Percentiles rank a stretch among this genome's conserved stretches.
Conservation (phyloP, 2,113 vertebrate species). For the Oxyura jamaicensis region DNA sequence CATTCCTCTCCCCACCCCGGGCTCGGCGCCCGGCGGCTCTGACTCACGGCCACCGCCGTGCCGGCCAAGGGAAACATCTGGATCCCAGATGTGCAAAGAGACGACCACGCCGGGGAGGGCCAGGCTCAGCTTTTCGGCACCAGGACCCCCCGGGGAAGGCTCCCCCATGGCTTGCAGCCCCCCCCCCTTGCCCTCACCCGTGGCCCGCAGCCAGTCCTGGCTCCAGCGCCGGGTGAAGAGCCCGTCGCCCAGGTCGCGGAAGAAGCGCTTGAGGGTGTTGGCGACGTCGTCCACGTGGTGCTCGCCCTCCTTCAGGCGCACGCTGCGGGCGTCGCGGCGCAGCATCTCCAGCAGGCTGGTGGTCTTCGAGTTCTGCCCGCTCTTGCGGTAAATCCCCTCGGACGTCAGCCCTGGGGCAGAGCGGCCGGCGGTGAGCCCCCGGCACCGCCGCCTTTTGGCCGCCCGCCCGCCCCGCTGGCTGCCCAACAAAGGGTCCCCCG, state of each 20-base stretch:
- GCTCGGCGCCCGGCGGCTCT: too few relatives aligned
- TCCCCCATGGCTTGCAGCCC: neutral
- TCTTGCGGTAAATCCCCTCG: constrained; percentile 96
- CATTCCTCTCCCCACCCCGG: neutral
- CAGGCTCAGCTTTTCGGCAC: neutral
- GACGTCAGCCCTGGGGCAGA: constrained; percentile 83
- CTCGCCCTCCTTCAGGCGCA: constrained; percentile 88
- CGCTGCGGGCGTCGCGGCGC: constrained; percentile 83
- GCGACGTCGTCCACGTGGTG: constrained; percentile 94
- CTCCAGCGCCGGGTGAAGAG: constrained; percentile 82
- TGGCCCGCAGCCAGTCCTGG: constrained; percentile 80
- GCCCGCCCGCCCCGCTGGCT: rapidly evolving
- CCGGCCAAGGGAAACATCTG: neutral
- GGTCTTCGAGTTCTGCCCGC: constrained; percentile 92
- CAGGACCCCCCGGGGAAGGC: neutral
- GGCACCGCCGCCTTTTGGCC: rapidly evolving
- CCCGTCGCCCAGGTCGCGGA: constrained; percentile 88
- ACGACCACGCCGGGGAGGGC: neutral
- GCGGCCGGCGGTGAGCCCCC: rapidly evolving
- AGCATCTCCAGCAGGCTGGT: constrained; percentile 84
- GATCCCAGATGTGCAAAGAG: neutral
- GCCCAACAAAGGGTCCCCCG: neutral
- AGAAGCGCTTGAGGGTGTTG: constrained; percentile 92
- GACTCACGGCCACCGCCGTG: too few relatives aligned
- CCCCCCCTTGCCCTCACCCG: constrained; percentile 71